Percentiles rank a stretch among this genome's conserved stretches.
Conservation (phyloP, 1,140 invertebrate species). For the Lepeophtheirus salmonis region DNA sequence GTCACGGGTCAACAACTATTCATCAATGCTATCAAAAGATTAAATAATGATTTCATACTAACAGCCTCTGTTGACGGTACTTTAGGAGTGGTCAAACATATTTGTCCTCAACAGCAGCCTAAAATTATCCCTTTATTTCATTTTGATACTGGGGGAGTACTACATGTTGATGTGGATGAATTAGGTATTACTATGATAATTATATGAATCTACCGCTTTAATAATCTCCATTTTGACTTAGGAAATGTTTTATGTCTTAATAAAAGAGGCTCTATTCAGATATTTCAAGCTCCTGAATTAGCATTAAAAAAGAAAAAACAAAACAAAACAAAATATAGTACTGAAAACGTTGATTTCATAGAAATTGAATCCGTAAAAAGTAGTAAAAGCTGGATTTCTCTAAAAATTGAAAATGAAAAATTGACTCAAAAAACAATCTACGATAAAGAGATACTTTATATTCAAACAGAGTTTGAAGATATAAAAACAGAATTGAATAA, state of each 20-base stretch:
- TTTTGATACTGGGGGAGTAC: not conserved
- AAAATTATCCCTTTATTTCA: not conserved
- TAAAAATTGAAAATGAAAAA: not conserved
- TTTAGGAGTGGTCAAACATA: not conserved
- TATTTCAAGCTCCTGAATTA: not conserved
- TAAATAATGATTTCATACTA: not conserved
- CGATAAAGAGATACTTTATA: not conserved
- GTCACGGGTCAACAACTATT: not conserved
- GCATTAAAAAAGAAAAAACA: not conserved
- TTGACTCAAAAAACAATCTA: not conserved
- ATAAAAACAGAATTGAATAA: not conserved
- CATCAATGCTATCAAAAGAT: not conserved
- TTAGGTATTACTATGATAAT: not conserved
- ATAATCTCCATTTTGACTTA: not conserved
- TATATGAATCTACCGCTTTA: not conserved
- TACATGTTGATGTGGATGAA: not conserved
- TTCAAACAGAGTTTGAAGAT: not conserved
- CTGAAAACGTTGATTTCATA: no score
- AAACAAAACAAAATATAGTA: no score
- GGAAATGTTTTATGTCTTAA: not conserved
- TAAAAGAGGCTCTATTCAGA: not conserved
- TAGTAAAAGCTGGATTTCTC: not conserved
- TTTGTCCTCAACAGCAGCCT: not conserved
- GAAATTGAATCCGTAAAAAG: not conserved
- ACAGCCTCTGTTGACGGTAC: not conserved